Base-by-base conservation (phyloP, 2,113 vertebrate species). In the Pitta sordida region DNA sequence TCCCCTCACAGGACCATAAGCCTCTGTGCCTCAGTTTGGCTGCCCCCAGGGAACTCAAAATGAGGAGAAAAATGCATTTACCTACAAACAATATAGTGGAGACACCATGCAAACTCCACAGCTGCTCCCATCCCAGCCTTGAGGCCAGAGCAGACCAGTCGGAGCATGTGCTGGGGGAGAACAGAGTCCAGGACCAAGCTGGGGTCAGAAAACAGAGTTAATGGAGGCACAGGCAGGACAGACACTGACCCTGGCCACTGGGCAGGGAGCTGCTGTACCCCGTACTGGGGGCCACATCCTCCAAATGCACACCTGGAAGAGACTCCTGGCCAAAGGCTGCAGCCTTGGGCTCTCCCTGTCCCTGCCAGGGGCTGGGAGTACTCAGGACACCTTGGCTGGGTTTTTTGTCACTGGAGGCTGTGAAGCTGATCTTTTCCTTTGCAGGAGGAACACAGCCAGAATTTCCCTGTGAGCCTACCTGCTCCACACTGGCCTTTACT, bases 31-130 rank as follows among this genome's bases (percentile, higher is more conserved):
- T 55, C 29, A 55, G 5, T 69, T 27, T 60, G 55, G 43, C 37
- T 82, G 52, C 23, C 32, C 30, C 34, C 24, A 23, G n/a, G 23
- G 34, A 69, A 41, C 20, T 55, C 20, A 17, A 74, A 77, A 22
- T 1, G 4, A 70, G 79, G 9, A 43, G 19, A 21, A 55, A 78
- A 76, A 26, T 2, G 2, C 1, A 2, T 59, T 97, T 97, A 99
- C 99, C 98, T 98, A 96, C 98, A 98, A 60, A 98, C 63, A 65
- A 99, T 97, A 96, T 99, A 99, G 97, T 99, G 99, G 80, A 99
- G 98, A 91, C 99, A 99, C 99, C 99, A 99, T 0, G 99, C 98
- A 92, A 98, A 99, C 95, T 99, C 99, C 85, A 99, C 98, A 1
- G 98, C 98, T 1, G 98, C 97, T 71, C 98, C 98, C 67, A 97